These are phyloP conservation scores for Ceyx melanurus DNA, from an alignment of 2,113 vertebrate species.

Conservation along the genomic window DNA sequence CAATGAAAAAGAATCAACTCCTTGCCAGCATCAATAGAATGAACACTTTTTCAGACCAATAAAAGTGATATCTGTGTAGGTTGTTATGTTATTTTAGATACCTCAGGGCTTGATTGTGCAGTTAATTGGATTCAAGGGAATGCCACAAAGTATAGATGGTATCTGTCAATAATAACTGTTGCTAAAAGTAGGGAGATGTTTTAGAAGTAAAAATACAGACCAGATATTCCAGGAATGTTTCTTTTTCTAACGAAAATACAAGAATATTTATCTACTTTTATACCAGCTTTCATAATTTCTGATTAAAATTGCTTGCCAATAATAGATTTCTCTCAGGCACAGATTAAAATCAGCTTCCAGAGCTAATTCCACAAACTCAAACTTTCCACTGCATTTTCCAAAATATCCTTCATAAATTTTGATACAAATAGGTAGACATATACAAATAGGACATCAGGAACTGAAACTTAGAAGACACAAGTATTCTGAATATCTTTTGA, in stretches of 20 bases:
- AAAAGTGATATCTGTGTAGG: conserved; percentile 1
- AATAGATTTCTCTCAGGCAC: not conserved
- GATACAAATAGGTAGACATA: not conserved
- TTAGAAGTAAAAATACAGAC: not conserved
- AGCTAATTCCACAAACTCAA: not conserved
- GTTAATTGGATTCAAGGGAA: conserved; percentile 19
- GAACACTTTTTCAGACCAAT: not conserved
- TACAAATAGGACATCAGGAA: not conserved
- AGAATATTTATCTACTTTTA: conserved; percentile 26
- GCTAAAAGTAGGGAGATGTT: not conserved
- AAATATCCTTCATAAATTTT: not conserved
- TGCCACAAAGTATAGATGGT: not conserved
- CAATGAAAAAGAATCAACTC: not conserved
- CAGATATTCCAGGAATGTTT: not conserved
- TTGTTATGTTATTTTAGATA: not conserved
- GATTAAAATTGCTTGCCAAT: conserved; percentile 27
- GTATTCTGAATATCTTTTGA: not conserved
- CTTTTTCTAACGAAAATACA: conserved; percentile 16
- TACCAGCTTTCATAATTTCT: not conserved
- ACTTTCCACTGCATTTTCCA: not conserved
- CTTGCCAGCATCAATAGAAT: not conserved
- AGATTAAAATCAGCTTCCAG: not conserved
- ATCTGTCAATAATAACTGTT: conserved; percentile 25
- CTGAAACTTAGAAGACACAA: not conserved
- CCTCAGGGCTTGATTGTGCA: not conserved